Evolutionary conservation across 2,888 invertebrate genomes (phyloP).

Genomic region (Cabera pusaria): DNA sequence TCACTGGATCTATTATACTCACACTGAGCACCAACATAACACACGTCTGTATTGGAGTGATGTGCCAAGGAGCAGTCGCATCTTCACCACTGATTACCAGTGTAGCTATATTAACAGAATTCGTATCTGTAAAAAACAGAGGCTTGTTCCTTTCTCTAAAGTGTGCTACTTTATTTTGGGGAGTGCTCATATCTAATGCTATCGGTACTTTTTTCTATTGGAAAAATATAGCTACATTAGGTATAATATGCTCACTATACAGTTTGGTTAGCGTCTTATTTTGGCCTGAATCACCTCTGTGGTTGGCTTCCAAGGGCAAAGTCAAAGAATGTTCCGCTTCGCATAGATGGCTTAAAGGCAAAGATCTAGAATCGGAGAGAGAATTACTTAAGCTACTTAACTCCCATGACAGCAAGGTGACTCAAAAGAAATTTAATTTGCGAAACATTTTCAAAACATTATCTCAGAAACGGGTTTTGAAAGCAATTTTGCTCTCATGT

Average conservation of each 20-base stretch:
- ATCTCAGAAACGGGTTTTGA: constrained; percentile 34
- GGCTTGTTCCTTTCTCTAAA: constrained; percentile 40
- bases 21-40: constrained; percentile 30
- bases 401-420: too few species aligned
- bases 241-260: constrained; percentile 26
- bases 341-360: too few species aligned
- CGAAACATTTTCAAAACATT: background rate
- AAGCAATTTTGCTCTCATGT: constrained; percentile 33
- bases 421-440: too few species aligned
- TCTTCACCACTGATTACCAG: constrained; percentile 25
- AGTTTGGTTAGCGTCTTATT: constrained; percentile 21
- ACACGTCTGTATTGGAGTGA: constrained; percentile 37
- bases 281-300: constrained; percentile 45
- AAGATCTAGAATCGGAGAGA: constrained; percentile 32
- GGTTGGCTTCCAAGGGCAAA: constrained; percentile 44
- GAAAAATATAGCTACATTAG: constrained; percentile 32
- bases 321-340: constrained; percentile 44
- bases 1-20: constrained; percentile 24
- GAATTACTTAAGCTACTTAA: constrained; percentile 39
- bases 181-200: constrained; percentile 37
- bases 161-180: constrained; percentile 40
- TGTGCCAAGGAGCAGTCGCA: constrained; percentile 26
- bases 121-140: constrained; percentile 37
- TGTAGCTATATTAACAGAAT: constrained; percentile 38
- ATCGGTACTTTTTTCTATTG: constrained; percentile 41